A percentile compares a stretch with the other conserved stretches of the same genome.
phyloP scores from a whole-genome alignment of 2,888 invertebrate species.

The Coecobrya sp. region DNA sequence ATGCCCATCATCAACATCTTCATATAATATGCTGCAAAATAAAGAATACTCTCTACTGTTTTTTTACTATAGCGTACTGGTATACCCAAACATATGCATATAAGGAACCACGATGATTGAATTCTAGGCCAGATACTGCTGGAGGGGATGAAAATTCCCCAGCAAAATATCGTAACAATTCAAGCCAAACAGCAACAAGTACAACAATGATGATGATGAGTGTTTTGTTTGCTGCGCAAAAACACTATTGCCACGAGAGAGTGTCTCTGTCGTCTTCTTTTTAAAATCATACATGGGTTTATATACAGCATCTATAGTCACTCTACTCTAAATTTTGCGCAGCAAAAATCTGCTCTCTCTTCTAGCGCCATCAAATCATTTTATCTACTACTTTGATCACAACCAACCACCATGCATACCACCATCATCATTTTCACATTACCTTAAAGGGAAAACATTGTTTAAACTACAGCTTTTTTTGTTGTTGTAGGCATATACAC shows the following conservation, averaged over 20 bases:
- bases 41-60: too few species aligned
- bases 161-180: conserved; percentile 45
- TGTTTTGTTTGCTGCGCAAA: conserved; percentile 21
- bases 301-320: not conserved
- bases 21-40: too few species aligned
- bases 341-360: not conserved
- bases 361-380: not conserved
- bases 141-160: conserved; percentile 82
- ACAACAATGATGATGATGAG: not conserved
- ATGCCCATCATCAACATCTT: not conserved
- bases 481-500: too few species aligned
- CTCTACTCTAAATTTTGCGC: conserved; percentile 19
- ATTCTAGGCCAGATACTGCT: conserved; percentile 81
- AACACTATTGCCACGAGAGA: not conserved
- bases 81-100: not conserved
- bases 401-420: not conserved
- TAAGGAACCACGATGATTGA: conserved; percentile 7
- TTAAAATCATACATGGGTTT: not conserved
- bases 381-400: conserved; percentile 38
- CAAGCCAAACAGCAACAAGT: conserved; percentile 21
- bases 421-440: conserved; percentile 36
- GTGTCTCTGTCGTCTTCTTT: conserved; percentile 39
- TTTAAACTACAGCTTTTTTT: not conserved
- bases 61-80: not conserved
- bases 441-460: conserved; percentile 52